Evolutionary conservation across 2,888 invertebrate species (phyloP).

Genomic region (Chouioia cunea): DNA sequence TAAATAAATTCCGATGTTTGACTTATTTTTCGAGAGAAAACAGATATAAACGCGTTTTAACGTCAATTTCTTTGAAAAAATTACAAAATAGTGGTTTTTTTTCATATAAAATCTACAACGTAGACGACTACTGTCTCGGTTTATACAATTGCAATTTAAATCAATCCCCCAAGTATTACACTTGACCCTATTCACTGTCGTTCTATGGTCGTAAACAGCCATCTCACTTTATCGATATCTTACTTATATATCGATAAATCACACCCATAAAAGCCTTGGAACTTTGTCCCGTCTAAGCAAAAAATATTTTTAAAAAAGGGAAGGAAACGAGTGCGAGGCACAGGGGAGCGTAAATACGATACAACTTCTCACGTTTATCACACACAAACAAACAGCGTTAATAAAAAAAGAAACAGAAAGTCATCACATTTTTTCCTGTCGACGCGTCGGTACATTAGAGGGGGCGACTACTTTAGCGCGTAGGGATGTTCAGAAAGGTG

Average conservation of each 20-base stretch:
- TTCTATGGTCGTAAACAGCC: constrained; percentile 10
- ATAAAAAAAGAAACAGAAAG: constrained; percentile 39
- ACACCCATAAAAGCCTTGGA: constrained; percentile 8
- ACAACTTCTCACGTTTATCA: constrained; percentile 40
- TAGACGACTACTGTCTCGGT: constrained; percentile 2
- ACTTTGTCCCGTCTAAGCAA: constrained; percentile 12
- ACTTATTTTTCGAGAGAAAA: no score
- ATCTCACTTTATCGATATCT: constrained; percentile 14
- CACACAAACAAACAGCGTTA: constrained; percentile 16
- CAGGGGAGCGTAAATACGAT: not conserved
- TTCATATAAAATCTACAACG: no score
- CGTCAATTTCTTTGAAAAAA: no score
- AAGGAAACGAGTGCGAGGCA: not conserved
- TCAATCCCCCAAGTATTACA: not conserved
- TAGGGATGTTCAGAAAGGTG: constrained; percentile 58
- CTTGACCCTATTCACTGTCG: not conserved
- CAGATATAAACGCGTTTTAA: no score
- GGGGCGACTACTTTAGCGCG: constrained; percentile 13
- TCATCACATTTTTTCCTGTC: not conserved
- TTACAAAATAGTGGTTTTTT: no score
- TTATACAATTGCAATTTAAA: constrained; percentile 29
- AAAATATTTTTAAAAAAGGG: not conserved
- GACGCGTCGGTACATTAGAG: constrained; percentile 38
- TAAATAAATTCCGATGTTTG: no score
- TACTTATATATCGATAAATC: constrained; percentile 31